A percentile compares a stretch with the other conserved stretches of the same genome.
These are phyloP conservation scores for Chloropsis cyanopogon DNA, from an alignment of 2,113 vertebrate species.

Conservation along the genomic window DNA sequence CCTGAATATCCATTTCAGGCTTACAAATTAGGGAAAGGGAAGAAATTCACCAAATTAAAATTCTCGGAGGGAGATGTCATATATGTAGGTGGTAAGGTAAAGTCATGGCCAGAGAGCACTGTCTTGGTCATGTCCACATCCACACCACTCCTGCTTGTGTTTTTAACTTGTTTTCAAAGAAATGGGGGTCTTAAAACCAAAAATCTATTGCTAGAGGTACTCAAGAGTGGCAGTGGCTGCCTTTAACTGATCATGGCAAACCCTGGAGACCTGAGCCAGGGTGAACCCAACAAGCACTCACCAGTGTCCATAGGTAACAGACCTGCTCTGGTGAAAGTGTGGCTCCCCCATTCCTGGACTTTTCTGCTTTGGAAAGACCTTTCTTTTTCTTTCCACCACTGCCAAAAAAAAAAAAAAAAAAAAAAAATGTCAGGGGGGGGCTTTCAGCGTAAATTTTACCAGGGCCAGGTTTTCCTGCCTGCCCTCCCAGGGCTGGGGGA, in stretches of 20 bases:
- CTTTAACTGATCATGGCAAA: background rate
- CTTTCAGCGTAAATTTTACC: background rate
- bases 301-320: rapidly evolving
- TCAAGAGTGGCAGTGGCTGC: background rate
- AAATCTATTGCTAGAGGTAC: background rate
- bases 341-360: background rate
- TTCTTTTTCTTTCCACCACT: background rate
- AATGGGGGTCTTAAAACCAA: background rate
- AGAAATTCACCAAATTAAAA: background rate
- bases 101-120: background rate
- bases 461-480: background rate
- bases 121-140: background rate
- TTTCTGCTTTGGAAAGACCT: background rate
- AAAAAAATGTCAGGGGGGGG: too few relatives aligned
- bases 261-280: background rate
- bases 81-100: background rate
- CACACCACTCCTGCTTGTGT: rapidly evolving
- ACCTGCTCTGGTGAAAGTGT: background rate
- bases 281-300: background rate
- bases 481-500: background rate
- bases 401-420: background rate
- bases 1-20: background rate
- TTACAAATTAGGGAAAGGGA: background rate
- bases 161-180: background rate
- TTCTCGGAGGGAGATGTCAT: background rate